phyloP scores from a whole-genome alignment of 2,888 invertebrate species.

The Tenthredo notha region DNA sequence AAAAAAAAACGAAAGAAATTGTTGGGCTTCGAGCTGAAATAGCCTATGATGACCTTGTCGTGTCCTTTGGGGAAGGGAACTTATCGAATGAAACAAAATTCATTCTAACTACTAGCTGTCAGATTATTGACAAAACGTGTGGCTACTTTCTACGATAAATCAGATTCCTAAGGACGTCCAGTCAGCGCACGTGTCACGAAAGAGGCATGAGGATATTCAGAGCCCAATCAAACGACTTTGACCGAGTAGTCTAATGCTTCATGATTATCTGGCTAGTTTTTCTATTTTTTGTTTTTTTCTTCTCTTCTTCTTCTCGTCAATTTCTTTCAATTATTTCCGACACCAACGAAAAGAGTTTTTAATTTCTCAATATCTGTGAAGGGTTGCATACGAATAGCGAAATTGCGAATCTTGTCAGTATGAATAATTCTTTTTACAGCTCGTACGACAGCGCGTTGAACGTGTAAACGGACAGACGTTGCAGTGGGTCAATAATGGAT shows the following conservation, averaged over 20 bases:
- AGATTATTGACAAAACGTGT: constrained; percentile 39
- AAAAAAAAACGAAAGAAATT: not conserved
- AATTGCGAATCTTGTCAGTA: not conserved
- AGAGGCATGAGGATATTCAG: no score
- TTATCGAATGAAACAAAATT: constrained; percentile 18
- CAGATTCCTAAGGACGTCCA: constrained; percentile 37
- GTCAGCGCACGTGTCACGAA: constrained; percentile 33
- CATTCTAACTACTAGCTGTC: not conserved
- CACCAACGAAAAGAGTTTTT: not conserved
- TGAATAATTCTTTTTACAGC: constrained; percentile 3
- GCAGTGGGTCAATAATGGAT: constrained; percentile 53
- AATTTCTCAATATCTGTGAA: not conserved
- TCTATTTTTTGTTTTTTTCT: not conserved
- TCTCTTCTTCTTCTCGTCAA: not conserved
- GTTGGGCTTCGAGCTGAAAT: constrained; percentile 44
- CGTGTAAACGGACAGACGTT: constrained; percentile 33
- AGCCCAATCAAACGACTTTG: constrained; percentile 15
- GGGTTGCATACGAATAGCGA: not conserved
- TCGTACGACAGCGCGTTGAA: not conserved
- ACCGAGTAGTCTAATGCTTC: constrained; percentile 6
- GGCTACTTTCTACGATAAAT: not conserved
- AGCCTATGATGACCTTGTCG: constrained; percentile 39
- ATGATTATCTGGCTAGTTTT: not conserved
- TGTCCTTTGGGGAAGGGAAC: constrained; percentile 44
- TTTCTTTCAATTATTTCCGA: not conserved